A percentile compares a stretch with the other conserved stretches of the same genome.
Conservation (phyloP, 2,888 invertebrate species). For the Apodemia zela region DNA sequence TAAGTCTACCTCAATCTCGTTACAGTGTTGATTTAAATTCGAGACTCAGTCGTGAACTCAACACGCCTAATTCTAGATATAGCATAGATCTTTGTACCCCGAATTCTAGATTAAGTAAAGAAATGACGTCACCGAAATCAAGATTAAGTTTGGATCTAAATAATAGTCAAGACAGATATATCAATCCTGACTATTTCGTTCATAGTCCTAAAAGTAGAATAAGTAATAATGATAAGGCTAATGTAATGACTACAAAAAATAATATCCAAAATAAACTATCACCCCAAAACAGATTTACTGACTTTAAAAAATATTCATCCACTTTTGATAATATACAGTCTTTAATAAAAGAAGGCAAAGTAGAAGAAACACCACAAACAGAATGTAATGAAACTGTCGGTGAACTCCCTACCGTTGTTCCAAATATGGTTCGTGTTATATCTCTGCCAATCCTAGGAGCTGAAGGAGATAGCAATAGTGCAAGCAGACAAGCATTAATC, state of each 20-base stretch:
- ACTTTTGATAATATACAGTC: constrained; percentile 89
- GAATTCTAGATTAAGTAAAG: constrained; percentile 78
- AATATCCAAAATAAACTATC: constrained; percentile 67
- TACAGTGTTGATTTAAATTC: constrained; percentile 80
- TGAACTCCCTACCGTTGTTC: constrained; percentile 82
- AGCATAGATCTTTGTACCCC: constrained; percentile 85
- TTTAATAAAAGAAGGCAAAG: constrained; percentile 85
- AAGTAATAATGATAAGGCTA: constrained; percentile 51
- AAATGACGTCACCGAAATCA: constrained; percentile 81
- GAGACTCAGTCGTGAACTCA: constrained; percentile 78
- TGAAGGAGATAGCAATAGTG: constrained; percentile 69
- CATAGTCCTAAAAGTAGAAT: constrained; percentile 75
- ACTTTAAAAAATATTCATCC: constrained; percentile 86
- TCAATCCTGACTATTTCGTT: constrained; percentile 65
- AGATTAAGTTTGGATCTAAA: constrained; percentile 82
- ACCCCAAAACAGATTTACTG: constrained; percentile 79
- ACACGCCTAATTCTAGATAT: constrained; percentile 83
- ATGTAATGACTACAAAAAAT: constrained; percentile 44
- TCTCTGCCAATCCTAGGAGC: constrained; percentile 83
- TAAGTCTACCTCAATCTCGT: constrained; percentile 81
- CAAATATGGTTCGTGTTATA: constrained; percentile 84
- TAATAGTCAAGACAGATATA: constrained; percentile 71
- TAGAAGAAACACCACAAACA: constrained; percentile 73
- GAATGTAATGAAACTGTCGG: constrained; percentile 81
- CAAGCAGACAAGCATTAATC: constrained; percentile 83